Percentiles rank a stretch among this genome's conserved stretches.
These are phyloP conservation scores for Odontesthes bonariensis DNA, from an alignment of 2,113 vertebrate genomes.

Conservation along the genomic window DNA sequence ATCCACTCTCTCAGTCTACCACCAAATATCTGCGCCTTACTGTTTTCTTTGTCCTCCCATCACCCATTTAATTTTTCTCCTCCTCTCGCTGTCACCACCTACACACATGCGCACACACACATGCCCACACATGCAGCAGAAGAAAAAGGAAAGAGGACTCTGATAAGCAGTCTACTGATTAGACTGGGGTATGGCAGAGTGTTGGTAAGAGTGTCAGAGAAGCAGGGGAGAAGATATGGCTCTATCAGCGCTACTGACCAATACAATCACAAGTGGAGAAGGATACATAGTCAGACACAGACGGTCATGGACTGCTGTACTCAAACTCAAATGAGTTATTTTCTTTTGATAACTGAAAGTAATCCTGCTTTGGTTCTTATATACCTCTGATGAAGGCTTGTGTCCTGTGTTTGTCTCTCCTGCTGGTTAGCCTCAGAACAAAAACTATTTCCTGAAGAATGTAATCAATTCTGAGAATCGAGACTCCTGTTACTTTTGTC, in stretches of 20 bases:
- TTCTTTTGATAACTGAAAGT: slow-evolving; percentile 22
- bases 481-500: not conserved
- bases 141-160: slow-evolving; percentile 34
- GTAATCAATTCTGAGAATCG: slow-evolving; percentile 3
- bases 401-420: not conserved
- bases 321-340: slow-evolving; percentile 20
- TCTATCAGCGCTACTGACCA: slow-evolving; percentile 63
- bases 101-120: slow-evolving; percentile 16
- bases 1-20: slow-evolving; percentile 17
- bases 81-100: slow-evolving; percentile 10
- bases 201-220: slow-evolving; percentile 59
- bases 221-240: slow-evolving; percentile 50
- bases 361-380: not conserved
- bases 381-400: not conserved
- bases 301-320: not conserved
- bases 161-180: slow-evolving; percentile 73
- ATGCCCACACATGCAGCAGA: not conserved
- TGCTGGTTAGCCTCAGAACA: slow-evolving; percentile 4
- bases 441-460: slow-evolving; percentile 1
- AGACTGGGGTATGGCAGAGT: slow-evolving; percentile 59
- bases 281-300: slow-evolving; percentile 12
- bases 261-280: slow-evolving; percentile 17
- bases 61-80: slow-evolving; percentile 4
- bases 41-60: slow-evolving; percentile 23
- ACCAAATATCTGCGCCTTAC: slow-evolving; percentile 18